These are phyloP conservation scores for Ammodytes marinus DNA, from an alignment of 2,113 vertebrate genomes.

Conservation along the genomic window DNA sequence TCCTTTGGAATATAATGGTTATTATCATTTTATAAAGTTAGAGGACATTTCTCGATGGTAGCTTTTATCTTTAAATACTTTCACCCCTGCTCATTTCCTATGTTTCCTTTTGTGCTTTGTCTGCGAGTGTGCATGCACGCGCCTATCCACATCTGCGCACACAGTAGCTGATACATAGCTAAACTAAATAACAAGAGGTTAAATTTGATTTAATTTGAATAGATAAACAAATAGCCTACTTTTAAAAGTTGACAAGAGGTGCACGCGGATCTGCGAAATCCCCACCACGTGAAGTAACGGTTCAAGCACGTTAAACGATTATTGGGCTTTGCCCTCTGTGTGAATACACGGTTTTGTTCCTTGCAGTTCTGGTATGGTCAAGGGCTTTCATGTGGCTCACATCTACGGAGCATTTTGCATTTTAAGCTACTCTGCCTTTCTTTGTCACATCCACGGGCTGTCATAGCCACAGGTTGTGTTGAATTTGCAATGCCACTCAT, in stretches of 20 bases:
- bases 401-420: conserved; percentile 65
- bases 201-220: conserved; percentile 21
- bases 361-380: conserved; percentile 68
- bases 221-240: conserved; percentile 33
- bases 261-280: conserved; percentile 29
- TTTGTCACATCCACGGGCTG: conserved; percentile 76
- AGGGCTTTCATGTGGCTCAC: conserved; percentile 62
- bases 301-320: conserved; percentile 32
- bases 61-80: conserved; percentile 78
- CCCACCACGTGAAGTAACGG: conserved; percentile 10
- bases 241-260: conserved; percentile 32
- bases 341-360: conserved; percentile 64
- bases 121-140: conserved; percentile 57
- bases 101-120: conserved; percentile 74
- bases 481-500: conserved; percentile 83
- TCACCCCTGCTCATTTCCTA: conserved; percentile 77
- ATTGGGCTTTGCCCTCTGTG: conserved; percentile 37
- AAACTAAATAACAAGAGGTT: conserved; percentile 19
- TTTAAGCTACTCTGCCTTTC: conserved; percentile 68
- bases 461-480: conserved; percentile 83
- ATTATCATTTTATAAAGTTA: conserved; percentile 79
- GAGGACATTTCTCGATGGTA: conserved; percentile 59
- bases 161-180: not conserved
- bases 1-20: conserved; percentile 63
- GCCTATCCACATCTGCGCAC: not conserved